Percentiles rank a stretch among this genome's conserved stretches.
Conservation (phyloP, 2,113 vertebrate genomes). For the Clarias magur region DNA sequence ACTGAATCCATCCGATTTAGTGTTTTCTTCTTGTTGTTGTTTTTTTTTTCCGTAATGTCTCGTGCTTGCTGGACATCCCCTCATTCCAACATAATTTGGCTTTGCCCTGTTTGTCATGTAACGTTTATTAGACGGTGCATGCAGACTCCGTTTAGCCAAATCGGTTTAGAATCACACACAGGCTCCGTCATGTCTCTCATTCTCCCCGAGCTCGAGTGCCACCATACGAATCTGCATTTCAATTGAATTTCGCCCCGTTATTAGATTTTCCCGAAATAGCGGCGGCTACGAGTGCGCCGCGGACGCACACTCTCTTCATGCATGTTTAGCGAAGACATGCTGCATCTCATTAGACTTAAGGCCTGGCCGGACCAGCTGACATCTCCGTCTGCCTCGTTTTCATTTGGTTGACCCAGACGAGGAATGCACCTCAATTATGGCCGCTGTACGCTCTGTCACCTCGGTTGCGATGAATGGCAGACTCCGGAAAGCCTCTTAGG, state of each 20-base stretch:
- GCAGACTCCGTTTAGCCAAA: constrained; percentile 44
- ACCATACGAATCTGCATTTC: constrained; percentile 51
- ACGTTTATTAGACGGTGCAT: constrained; percentile 48
- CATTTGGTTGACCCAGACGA: constrained; percentile 30
- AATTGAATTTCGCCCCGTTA: constrained; percentile 60
- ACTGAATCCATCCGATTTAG: not conserved
- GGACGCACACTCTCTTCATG: not conserved
- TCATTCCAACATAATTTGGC: constrained; percentile 46
- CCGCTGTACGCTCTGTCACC: constrained; percentile 14
- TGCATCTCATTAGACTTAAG: constrained; percentile 39
- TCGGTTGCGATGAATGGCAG: constrained; percentile 9
- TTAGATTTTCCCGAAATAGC: constrained; percentile 60
- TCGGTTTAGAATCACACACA: constrained; percentile 47
- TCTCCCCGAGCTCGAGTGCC: constrained; percentile 18
- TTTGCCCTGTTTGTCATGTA: constrained; percentile 47
- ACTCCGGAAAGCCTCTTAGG: constrained; percentile 27
- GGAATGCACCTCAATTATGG: constrained; percentile 38
- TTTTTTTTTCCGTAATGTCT: too few relatives aligned
- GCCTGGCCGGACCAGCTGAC: constrained; percentile 32
- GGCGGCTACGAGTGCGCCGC: constrained; percentile 16
- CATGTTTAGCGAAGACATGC: constrained; percentile 14
- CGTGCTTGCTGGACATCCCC: constrained; percentile 8
- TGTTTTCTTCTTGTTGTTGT: not conserved
- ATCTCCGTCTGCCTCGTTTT: constrained; percentile 18
- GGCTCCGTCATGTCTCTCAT: constrained; percentile 36